A percentile compares a stretch with the other conserved stretches of the same genome.
Evolutionary conservation across 2,797 vertebrate genomes (phyloP).

Genomic region (Chaetophractus vellerosus): DNA sequence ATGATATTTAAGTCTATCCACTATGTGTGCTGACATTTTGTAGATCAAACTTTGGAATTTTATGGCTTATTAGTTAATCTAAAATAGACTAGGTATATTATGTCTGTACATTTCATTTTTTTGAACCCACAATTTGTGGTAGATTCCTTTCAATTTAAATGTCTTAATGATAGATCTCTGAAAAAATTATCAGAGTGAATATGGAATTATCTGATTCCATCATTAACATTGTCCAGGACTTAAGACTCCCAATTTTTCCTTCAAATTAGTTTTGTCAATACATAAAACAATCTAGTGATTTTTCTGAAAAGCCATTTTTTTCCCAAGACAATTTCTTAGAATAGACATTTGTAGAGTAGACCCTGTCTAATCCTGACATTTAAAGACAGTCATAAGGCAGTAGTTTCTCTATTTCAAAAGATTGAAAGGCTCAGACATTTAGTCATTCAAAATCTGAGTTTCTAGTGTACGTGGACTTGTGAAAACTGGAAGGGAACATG

Average conservation of each 20-base stretch:
- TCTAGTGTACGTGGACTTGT: neutral
- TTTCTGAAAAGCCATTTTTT: neutral
- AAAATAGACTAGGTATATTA: neutral
- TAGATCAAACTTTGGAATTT: neutral
- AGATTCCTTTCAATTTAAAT: constrained; percentile 36
- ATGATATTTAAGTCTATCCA: neutral
- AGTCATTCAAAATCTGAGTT: neutral
- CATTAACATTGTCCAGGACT: neutral
- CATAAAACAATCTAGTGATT: neutral
- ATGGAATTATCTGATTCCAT: neutral
- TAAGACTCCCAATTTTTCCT: neutral
- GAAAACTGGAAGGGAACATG: neutral
- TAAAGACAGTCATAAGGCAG: neutral
- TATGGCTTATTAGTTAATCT: neutral
- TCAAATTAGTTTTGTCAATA: constrained; percentile 30
- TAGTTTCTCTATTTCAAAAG: constrained; percentile 9
- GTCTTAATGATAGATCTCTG: neutral
- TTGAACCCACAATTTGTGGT: neutral
- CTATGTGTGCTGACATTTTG: neutral
- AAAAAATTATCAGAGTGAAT: neutral
- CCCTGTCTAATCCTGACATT: constrained; percentile 27
- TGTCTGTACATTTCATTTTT: neutral
- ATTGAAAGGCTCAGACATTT: neutral
- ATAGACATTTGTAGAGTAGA: neutral
- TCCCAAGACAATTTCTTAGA: constrained; percentile 1